A percentile compares a stretch with the other conserved stretches of the same genome.
Conservation (phyloP, 2,888 invertebrate species). For the Drosophila incognita region DNA sequence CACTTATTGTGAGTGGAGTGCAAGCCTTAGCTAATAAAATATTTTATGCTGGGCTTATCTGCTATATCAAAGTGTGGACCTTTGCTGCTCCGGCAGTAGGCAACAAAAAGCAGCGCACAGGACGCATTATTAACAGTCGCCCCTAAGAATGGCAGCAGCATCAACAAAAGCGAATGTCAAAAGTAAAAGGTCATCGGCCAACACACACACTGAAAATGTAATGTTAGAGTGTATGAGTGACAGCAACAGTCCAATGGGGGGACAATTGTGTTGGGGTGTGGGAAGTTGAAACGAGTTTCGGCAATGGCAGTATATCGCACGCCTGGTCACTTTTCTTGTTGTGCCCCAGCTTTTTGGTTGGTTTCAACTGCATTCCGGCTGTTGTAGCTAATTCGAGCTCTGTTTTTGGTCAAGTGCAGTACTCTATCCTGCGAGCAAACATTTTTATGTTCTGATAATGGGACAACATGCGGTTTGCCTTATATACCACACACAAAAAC, state of each 20-base stretch:
- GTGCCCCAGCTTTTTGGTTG: not conserved
- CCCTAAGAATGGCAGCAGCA: slow-evolving; percentile 52
- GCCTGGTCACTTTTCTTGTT: slow-evolving; percentile 25
- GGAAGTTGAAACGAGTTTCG: not conserved
- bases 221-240: slow-evolving; percentile 72
- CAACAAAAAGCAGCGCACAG: slow-evolving; percentile 57
- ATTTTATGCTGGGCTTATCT: slow-evolving; percentile 77
- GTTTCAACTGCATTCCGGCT: slow-evolving; percentile 34
- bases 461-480: slow-evolving; percentile 64
- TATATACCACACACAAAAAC: slow-evolving; percentile 9
- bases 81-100: slow-evolving; percentile 63
- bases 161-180: slow-evolving; percentile 68
- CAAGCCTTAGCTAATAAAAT: slow-evolving; percentile 73
- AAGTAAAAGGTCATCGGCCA: slow-evolving; percentile 57
- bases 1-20: slow-evolving; percentile 22
- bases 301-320: slow-evolving; percentile 19
- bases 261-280: not conserved
- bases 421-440: slow-evolving; percentile 45
- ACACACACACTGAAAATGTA: slow-evolving; percentile 47
- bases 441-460: slow-evolving; percentile 69
- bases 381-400: slow-evolving; percentile 57
- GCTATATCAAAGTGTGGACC: slow-evolving; percentile 68
- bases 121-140: slow-evolving; percentile 71
- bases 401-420: slow-evolving; percentile 71
- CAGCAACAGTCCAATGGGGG: slow-evolving; percentile 62